Evolutionary conservation across 2,888 invertebrate species (phyloP).

Genomic region (Chironomus riparius): DNA sequence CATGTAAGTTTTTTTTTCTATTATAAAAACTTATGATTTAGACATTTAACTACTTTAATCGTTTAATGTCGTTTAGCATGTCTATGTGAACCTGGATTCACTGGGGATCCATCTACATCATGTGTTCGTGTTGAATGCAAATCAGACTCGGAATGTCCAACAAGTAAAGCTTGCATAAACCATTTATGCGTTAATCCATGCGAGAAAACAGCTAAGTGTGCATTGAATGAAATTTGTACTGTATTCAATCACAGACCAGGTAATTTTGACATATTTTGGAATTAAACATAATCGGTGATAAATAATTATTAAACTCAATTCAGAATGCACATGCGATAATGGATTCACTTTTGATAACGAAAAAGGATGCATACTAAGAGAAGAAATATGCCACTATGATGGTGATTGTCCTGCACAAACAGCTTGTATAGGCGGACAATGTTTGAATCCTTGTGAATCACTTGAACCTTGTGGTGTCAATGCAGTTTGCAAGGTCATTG

Average conservation of each 20-base stretch:
- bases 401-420: constrained; percentile 73
- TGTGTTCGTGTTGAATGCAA: constrained; percentile 77
- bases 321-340: constrained; percentile 70
- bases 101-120: constrained; percentile 68
- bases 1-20: constrained; percentile 36
- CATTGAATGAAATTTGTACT: constrained; percentile 63
- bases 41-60: neutral
- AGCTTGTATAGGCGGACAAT: constrained; percentile 72
- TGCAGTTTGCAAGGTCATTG: constrained; percentile 66
- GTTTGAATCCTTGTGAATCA: constrained; percentile 72
- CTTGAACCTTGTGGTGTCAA: constrained; percentile 74
- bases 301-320: no score
- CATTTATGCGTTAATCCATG: constrained; percentile 72
- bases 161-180: constrained; percentile 71
- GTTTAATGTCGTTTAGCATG: constrained; percentile 45
- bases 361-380: constrained; percentile 52
- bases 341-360: constrained; percentile 58
- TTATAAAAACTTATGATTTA: no score
- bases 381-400: constrained; percentile 63
- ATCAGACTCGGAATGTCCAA: constrained; percentile 69
- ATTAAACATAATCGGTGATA: no score
- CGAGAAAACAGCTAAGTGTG: constrained; percentile 55
- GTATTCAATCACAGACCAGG: constrained; percentile 61
- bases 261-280: no score
- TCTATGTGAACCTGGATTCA: constrained; percentile 70